phyloP scores from a whole-genome alignment of 1,140 invertebrate genomes.

The Heliothis subflexa region DNA sequence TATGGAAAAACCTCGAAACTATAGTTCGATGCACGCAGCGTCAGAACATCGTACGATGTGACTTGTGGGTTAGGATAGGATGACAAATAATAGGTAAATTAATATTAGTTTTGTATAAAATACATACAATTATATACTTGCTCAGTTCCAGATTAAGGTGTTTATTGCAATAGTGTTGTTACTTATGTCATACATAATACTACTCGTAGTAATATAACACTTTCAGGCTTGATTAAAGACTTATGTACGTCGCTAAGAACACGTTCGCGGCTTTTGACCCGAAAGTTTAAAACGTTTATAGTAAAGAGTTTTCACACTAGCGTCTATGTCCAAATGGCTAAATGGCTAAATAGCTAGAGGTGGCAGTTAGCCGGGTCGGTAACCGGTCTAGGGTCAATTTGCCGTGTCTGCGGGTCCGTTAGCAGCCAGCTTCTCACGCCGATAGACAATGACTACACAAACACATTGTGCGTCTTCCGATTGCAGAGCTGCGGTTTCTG shows the following conservation, averaged over 20 bases:
- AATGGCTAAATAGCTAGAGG: constrained; percentile 17
- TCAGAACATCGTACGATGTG: constrained; percentile 22
- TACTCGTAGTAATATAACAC: no score
- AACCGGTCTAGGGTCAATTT: constrained; percentile 49
- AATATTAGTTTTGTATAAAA: no score
- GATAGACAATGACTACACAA: constrained; percentile 41
- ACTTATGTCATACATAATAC: no score
- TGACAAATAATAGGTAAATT: not conserved
- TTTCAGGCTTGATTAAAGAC: no score
- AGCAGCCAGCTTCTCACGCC: constrained; percentile 45
- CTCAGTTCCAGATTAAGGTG: no score
- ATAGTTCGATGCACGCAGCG: not conserved
- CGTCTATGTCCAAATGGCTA: constrained; percentile 7
- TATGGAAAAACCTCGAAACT: not conserved
- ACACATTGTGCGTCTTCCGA: constrained; percentile 31
- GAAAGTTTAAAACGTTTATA: not conserved
- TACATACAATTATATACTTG: no score
- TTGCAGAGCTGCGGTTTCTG: constrained; percentile 30
- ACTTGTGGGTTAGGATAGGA: not conserved
- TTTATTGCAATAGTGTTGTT: no score
- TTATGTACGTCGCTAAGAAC: not conserved
- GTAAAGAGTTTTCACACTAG: constrained; percentile 2
- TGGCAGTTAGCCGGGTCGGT: constrained; percentile 41
- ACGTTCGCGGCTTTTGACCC: constrained; percentile 3
- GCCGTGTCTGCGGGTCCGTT: constrained; percentile 47